Evolutionary conservation across 2,888 invertebrate genomes (phyloP), one percentile per base, ranked within the genome.

Genomic region (Ectemnius continuus): DNA sequence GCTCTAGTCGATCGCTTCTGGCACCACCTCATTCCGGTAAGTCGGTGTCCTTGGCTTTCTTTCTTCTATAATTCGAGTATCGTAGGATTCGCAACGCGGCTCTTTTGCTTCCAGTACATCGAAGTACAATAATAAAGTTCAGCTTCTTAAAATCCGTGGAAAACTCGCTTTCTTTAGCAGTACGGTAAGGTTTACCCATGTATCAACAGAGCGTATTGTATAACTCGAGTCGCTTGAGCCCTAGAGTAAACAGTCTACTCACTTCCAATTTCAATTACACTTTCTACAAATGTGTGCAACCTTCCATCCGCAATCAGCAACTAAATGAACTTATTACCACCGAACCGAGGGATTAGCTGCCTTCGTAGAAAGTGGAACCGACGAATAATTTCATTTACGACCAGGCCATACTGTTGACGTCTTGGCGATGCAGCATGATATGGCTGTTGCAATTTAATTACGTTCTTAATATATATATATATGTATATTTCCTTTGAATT

Each of bases 1-100:
- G 97, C 88, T 97, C 97, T 91, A 97, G 97, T 82, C 93, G 96
- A 80, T 96, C 96, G 83, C 94, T 97, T 83, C 87, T 92, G 23
- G 92, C 89, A 13, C 91, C 90, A 45, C 86, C 89, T 60, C 84
- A 90, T 73, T 81, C 89, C 77, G 90, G 91, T 91, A 84, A 89
- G 87, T 87, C 62, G 20, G 59, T 16, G 61, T 18, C 46, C 4
- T 56, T 28, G 13, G 28, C 56, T 28, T n/a, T 48, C n/a, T 61
- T 36, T 36, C 36, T 36, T 36, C 36, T 45, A 57, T 46, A 11
- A 16, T 4, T 56, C 59, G 3, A 61, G 66, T 70, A 63, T 65
- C 69, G 70, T 75, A 60, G 70, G 65, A 6, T 47, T 69, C 67
- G 63, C 62, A 47, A 63, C 48, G 18, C 64, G 47, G 36, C 36